Conservation (phyloP, 2,797 vertebrate genomes). For the Hypotaenidia okinawae region DNA sequence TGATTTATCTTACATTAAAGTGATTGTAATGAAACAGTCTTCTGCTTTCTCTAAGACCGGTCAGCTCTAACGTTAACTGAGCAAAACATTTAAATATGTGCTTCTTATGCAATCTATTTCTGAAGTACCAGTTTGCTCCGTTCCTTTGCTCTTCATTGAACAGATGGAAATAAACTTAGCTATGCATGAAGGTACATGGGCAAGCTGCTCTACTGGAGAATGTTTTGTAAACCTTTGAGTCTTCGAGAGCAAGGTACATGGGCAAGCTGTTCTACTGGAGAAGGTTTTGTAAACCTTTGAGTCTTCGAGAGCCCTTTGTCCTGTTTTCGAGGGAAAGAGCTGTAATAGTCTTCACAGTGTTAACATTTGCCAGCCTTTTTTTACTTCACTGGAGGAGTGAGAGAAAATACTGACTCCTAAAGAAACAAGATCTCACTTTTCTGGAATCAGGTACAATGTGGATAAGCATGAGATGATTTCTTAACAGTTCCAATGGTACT, state of each 20-base stretch:
- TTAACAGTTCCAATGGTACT: not conserved
- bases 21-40: not conserved
- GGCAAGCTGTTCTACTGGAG: not conserved
- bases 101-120: not conserved
- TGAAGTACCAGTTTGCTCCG: not conserved
- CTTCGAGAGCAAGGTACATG: not conserved
- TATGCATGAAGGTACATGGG: fast-evolving
- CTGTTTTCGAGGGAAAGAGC: not conserved
- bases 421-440: not conserved
- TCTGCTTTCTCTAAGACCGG: not conserved
- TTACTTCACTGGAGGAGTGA: not conserved
- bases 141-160: not conserved
- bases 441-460: not conserved
- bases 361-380: not conserved
- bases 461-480: not conserved
- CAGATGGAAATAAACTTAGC: not conserved
- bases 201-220: not conserved
- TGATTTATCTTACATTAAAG: not conserved
- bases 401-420: not conserved
- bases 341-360: not conserved
- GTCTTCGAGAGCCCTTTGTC: not conserved
- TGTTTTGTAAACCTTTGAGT: not conserved
- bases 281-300: not conserved
- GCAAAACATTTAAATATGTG: not conserved
- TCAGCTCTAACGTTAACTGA: not conserved